phyloP scores from a whole-genome alignment of 2,113 vertebrate species.

The Erythrolamprus reginae region DNA sequence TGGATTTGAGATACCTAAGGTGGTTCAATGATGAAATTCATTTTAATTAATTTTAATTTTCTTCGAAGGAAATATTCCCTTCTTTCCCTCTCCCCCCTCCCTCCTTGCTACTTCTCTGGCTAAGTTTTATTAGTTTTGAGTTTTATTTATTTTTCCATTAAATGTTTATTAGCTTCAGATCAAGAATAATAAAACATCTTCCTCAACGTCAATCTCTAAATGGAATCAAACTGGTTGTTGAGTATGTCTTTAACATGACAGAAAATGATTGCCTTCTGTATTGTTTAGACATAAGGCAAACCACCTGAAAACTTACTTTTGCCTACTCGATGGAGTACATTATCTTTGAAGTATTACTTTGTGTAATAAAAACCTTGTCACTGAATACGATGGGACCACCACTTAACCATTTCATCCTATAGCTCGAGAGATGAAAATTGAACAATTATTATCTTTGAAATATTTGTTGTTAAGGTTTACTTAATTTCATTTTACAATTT shows the following conservation, averaged over 20 bases:
- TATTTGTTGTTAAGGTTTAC: not conserved
- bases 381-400: not conserved
- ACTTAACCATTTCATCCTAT: not conserved
- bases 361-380: not conserved
- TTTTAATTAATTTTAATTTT: too few relatives aligned
- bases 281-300: not conserved
- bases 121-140: not conserved
- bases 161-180: not conserved
- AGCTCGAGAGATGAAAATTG: not conserved
- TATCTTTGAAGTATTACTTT: not conserved
- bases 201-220: not conserved
- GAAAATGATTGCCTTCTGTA: not conserved
- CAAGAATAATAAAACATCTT: not conserved
- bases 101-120: not conserved
- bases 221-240: not conserved
- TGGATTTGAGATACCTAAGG: not conserved
- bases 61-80: too few relatives aligned
- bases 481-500: not conserved
- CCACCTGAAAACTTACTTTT: not conserved
- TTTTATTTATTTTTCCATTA: not conserved
- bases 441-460: not conserved
- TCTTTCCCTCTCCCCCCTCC: not conserved
- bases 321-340: not conserved
- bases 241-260: not conserved
- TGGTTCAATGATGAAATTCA: not conserved